These are phyloP conservation scores for Ectropis crepuscularia DNA, from an alignment of 2,888 invertebrate species.

Conservation along the genomic window DNA sequence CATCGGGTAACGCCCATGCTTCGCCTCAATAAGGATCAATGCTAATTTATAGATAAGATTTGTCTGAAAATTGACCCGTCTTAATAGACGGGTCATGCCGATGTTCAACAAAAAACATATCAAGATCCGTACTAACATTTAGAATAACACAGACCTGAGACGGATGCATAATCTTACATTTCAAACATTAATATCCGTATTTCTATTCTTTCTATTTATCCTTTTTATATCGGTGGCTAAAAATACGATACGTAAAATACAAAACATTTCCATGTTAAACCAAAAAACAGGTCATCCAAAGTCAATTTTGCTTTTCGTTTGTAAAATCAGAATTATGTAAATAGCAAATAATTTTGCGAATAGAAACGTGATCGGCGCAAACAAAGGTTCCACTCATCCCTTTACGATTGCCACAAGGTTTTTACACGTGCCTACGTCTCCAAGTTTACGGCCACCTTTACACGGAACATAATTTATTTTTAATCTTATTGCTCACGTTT, in stretches of 20 bases:
- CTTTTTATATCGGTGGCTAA: too few relatives aligned
- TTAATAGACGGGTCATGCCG: too few relatives aligned
- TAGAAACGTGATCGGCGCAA: conserved; percentile 34
- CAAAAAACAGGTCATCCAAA: conserved; percentile 9
- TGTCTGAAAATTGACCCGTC: too few relatives aligned
- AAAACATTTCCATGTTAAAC: not conserved
- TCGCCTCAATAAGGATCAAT: too few relatives aligned
- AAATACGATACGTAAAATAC: not conserved
- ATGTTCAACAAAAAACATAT: too few relatives aligned
- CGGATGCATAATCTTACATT: too few relatives aligned
- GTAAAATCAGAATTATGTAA: conserved; percentile 29
- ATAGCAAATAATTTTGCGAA: conserved; percentile 30
- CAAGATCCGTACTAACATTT: too few relatives aligned
- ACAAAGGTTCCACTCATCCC: conserved; percentile 42
- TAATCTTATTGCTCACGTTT: conserved; percentile 80
- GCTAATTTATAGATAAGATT: too few relatives aligned
- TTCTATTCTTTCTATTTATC: too few relatives aligned
- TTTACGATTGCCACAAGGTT: conserved; percentile 42
- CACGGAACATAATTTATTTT: conserved; percentile 77
- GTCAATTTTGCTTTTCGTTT: conserved; percentile 10
- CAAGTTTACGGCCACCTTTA: conserved; percentile 62
- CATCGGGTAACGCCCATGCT: too few relatives aligned
- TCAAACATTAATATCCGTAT: too few relatives aligned
- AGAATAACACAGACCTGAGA: too few relatives aligned
- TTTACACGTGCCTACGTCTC: conserved; percentile 46